Evolutionary conservation across 1,140 invertebrate genomes (phyloP), one percentile per base, ranked within the genome.

Genomic region (Drosophila lacteicornis): DNA sequence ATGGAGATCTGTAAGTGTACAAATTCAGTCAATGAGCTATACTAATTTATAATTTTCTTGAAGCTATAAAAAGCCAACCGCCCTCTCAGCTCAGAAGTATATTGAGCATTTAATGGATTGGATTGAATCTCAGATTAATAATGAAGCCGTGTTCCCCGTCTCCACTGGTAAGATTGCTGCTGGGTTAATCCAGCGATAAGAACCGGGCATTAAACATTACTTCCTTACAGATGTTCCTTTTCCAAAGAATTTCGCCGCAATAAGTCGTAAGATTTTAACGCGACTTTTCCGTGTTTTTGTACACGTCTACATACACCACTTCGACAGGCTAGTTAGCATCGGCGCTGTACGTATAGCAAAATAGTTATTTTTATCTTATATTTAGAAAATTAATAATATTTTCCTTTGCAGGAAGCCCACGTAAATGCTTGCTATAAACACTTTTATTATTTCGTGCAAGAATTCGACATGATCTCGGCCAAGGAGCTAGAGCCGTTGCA

Each of bases 361-460:
- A 0, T 40, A 7, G 4, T 17, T 30, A 9, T 11, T 36, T 66
- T 36, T n/a, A 17, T n/a, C 12, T 2, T 6, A 43, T 25, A 25
- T 19, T 6, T 67, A 47, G 15, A 2, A 22, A 11, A 15, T 11
- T 38, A 3, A 0, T 22, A 11, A 43, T 46, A 22, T 4, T 9
- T 47, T 27, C 45, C 2, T 42, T 94, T 94, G 50, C 86, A 98
- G 97, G 98, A 99, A 93, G 97, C 98, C 30, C 98, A 99, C 92
- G 97, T 99, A 0, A 99, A 99, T 93, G 98, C 98, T 3, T 98
- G 98, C 91, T 99, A 99, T 93, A 99, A 99, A 93, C 98, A 99
- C 93, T 99, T 98, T 93, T 99, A 98, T 91, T 99, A 98, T 92
- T 99, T 99, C 93, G 96, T 99, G 12, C 96, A 95, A 42, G 97